phyloP scores from a whole-genome alignment of 2,797 vertebrate genomes.

The Protonibea diacanthus region DNA sequence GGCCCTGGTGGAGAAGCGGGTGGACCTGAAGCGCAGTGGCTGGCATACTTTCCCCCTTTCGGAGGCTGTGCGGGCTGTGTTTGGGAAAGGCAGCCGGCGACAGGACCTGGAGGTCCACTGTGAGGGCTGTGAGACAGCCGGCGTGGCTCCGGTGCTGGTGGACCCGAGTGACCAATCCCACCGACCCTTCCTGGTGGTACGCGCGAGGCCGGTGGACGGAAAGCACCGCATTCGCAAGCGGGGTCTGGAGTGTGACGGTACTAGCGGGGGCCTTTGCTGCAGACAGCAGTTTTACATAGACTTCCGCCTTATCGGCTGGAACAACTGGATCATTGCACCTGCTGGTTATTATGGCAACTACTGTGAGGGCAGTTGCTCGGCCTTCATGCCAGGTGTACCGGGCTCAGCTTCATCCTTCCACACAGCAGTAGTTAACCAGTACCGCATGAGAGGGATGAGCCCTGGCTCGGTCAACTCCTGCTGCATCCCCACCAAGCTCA shows the following conservation, averaged over 20 bases:
- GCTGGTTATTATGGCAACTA: conserved; percentile 98
- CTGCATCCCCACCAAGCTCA: conserved; percentile 99
- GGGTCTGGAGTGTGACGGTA: conserved; percentile 96
- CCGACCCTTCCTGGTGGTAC: conserved; percentile 96
- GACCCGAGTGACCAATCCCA: conserved; percentile 92
- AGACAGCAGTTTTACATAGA: conserved; percentile 99
- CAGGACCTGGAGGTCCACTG: conserved; percentile 96
- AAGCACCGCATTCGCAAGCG: conserved; percentile 97
- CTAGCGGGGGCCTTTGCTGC: conserved; percentile 94
- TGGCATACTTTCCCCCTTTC: conserved; percentile 98
- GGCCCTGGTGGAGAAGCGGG: conserved; percentile 94
- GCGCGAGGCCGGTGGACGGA: conserved; percentile 90
- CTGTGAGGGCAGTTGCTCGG: conserved; percentile 98
- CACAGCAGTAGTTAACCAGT: conserved; percentile 98
- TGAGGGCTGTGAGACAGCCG: conserved; percentile 91
- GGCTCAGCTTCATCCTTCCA: conserved; percentile 98
- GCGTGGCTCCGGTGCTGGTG: conserved; percentile 91
- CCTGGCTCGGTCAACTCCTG: conserved; percentile 97
- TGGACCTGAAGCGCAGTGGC: conserved; percentile 96
- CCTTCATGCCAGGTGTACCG: conserved; percentile 96
- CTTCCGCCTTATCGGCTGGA: conserved; percentile 98
- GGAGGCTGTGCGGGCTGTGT: conserved; percentile 91
- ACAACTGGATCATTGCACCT: conserved; percentile 99
- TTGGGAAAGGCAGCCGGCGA: conserved; percentile 91
- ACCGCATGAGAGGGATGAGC: conserved; percentile 97